Base-by-base conservation (phyloP, 2,888 invertebrate genomes). In the Brassicogethes aeneus region DNA sequence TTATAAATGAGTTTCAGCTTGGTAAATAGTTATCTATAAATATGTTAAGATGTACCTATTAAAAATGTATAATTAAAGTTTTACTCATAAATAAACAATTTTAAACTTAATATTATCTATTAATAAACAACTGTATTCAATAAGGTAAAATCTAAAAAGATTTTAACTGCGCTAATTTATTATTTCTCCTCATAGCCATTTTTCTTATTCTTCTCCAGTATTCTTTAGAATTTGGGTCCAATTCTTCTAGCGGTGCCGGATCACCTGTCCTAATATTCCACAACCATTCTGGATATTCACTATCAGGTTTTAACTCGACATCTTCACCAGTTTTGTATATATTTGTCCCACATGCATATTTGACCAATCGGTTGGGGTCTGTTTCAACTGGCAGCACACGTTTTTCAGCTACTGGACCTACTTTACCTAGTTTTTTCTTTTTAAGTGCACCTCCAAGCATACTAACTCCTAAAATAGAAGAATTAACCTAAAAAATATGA, bases 211-310 rank as follows among this genome's bases (percentile, higher is more conserved):
- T 73, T 50, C 76, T 70, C 92, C 93, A 95, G 68, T 94, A 96
- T 55, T 78, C 72, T 65, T 85, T 82, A 7, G 82, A 76, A 56
- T 78, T 72, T 2, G 86, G 86, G 63, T 91, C 89, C 43, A 93
- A 60, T 56, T 87, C 84, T 41, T 82, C 79, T 1, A 93, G 62
- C 1, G 76, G 71, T 3, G 75, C 73, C 3, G 82, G 73, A 3
- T 72, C 66, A 2, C 82, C 85, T 12, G 76, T 76, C 53, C 77
- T 69, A 10, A 95, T 59, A 2, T 59, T 70, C 94, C 93, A 95
- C 44, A 96, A 69, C 95, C 95, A 96, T 1, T 83, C 82, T 0
- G 95, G 96, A 68, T 96, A 96, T 61, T 92, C 89, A 15, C 72
- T 72, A 59, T 89, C 85, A 0, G 81, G 75, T 62, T 81, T 82